phyloP scores from a whole-genome alignment of 2,113 vertebrate species.

The Corydoras maculifer region DNA sequence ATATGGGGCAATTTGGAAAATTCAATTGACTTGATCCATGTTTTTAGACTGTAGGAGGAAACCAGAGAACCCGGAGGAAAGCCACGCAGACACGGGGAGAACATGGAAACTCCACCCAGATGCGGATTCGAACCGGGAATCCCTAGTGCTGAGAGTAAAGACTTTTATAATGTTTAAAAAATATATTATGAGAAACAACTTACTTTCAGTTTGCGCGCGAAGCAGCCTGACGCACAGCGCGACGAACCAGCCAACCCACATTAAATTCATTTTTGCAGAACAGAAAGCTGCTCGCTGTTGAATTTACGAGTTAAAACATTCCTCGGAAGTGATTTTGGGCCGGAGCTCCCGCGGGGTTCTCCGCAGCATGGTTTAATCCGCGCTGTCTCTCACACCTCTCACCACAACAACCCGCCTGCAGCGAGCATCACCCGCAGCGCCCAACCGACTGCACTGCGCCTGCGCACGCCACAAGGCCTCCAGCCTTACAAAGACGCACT shows the following conservation, averaged over 20 bases:
- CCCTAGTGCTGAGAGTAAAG: too few species aligned
- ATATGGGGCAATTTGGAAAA: too few species aligned
- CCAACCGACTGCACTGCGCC: background rate
- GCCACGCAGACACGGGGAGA: too few species aligned
- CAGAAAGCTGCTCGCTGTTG: background rate
- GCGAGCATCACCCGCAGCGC: background rate
- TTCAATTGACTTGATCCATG: too few species aligned
- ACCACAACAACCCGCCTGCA: background rate
- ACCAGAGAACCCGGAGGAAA: too few species aligned
- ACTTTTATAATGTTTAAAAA: background rate
- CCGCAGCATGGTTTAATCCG: background rate
- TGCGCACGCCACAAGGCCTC: background rate
- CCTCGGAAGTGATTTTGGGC: background rate
- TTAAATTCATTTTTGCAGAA: background rate
- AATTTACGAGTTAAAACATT: background rate
- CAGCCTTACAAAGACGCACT: background rate
- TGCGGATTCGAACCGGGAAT: too few species aligned
- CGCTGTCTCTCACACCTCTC: background rate
- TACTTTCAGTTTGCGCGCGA: constrained; percentile 40
- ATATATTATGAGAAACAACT: constrained; percentile 19
- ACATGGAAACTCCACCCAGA: too few species aligned
- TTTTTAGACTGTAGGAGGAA: too few species aligned
- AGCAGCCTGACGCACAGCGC: constrained; percentile 10
- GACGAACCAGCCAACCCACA: background rate
- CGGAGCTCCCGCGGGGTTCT: background rate